These are phyloP conservation scores for Empis stercorea DNA, from an alignment of 2,888 invertebrate species.

Conservation along the genomic window DNA sequence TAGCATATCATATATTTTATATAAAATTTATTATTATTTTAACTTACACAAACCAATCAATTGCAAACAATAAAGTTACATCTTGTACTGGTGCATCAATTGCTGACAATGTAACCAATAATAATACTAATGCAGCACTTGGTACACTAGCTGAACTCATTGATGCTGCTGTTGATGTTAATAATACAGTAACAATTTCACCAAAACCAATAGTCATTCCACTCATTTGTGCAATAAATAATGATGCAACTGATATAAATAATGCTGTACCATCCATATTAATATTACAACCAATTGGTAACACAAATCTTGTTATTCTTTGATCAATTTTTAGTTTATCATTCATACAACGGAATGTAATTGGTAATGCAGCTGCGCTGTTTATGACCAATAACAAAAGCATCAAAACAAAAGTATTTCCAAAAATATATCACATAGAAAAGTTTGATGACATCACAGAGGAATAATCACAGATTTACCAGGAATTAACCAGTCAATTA, in stretches of 20 bases:
- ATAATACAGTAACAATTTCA: conserved; percentile 71
- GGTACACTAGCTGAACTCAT: conserved; percentile 81
- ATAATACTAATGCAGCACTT: conserved; percentile 68
- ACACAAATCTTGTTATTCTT: conserved; percentile 72
- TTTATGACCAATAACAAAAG: no score
- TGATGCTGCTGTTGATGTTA: conserved; percentile 77
- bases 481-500: no score
- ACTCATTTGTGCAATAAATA: conserved; percentile 79
- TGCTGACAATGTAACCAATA: conserved; percentile 67
- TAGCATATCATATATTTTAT: not conserved
- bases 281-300: conserved; percentile 83
- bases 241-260: conserved; percentile 76
- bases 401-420: not conserved
- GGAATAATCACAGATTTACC: no score
- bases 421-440: not conserved
- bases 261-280: conserved; percentile 88
- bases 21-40: not conserved
- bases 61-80: conserved; percentile 69
- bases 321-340: conserved; percentile 68
- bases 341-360: conserved; percentile 77
- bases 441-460: no score
- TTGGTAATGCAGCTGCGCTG: conserved; percentile 78
- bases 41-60: conserved; percentile 85
- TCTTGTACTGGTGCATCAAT: conserved; percentile 72
- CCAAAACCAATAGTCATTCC: conserved; percentile 65